phyloP scores from a whole-genome alignment of 2,113 vertebrate species.

The Scortum barcoo region DNA sequence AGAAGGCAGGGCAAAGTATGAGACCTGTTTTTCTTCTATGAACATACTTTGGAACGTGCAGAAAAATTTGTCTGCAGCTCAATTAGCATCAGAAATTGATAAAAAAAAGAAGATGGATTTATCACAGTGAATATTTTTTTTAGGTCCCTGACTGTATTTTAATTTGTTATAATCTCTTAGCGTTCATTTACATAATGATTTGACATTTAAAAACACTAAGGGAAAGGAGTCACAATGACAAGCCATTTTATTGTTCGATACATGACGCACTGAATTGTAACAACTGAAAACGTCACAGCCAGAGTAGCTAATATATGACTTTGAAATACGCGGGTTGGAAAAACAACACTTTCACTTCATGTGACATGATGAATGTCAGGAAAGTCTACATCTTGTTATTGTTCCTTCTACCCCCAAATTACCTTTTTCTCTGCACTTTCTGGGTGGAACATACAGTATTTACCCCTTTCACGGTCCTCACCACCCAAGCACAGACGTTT shows the following conservation, averaged over 20 bases:
- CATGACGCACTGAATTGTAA: constrained; percentile 11
- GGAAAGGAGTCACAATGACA: constrained; percentile 22
- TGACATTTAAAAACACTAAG: constrained; percentile 51
- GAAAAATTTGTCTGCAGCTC: constrained; percentile 49
- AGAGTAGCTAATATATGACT: neutral
- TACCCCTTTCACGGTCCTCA: constrained; percentile 51
- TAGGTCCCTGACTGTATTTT: constrained; percentile 25
- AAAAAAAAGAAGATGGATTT: constrained; percentile 55
- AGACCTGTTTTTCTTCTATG: constrained; percentile 21
- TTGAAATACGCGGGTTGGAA: constrained; percentile 42
- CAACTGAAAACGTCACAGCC: constrained; percentile 14
- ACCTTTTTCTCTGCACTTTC: constrained; percentile 39
- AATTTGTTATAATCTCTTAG: constrained; percentile 30
- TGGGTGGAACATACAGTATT: constrained; percentile 71
- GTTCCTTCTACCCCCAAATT: constrained; percentile 37
- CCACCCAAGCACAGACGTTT: constrained; percentile 79
- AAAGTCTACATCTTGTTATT: constrained; percentile 58
- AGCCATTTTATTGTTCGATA: constrained; percentile 38
- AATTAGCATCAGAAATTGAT: constrained; percentile 63
- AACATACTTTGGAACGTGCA: constrained; percentile 49
- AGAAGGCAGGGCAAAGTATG: constrained; percentile 52
- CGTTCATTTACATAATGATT: constrained; percentile 52
- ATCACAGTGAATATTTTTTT: constrained; percentile 33
- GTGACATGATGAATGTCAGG: constrained; percentile 33
- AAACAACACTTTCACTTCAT: constrained; percentile 39